A percentile compares a stretch with the other conserved stretches of the same genome.
phyloP scores from a whole-genome alignment of 2,113 vertebrate genomes.

The Corythaixoides concolor region DNA sequence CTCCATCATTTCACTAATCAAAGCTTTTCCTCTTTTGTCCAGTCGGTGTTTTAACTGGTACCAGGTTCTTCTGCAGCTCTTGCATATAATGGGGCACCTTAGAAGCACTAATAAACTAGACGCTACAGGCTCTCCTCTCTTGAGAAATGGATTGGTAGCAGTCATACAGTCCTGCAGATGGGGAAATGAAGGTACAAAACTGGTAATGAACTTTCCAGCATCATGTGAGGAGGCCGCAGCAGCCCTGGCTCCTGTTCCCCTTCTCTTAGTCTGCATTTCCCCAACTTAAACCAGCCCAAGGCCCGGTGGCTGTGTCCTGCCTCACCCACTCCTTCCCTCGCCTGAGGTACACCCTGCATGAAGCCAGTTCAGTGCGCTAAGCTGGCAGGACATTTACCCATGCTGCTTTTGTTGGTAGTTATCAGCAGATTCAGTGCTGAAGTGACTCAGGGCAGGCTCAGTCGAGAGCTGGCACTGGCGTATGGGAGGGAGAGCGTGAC shows the following conservation, averaged over 20 bases:
- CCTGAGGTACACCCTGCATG: background rate
- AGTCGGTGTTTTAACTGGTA: background rate
- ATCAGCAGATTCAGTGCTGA: background rate
- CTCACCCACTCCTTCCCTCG: background rate
- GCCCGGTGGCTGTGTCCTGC: accelerated
- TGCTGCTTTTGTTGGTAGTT: background rate
- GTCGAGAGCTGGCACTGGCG: background rate
- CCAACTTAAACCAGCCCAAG: background rate
- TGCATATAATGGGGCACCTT: background rate
- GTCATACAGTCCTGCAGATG: background rate
- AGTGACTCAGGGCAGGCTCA: background rate
- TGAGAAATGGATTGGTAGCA: background rate
- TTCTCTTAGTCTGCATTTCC: background rate
- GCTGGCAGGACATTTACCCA: background rate
- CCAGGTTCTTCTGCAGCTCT: background rate
- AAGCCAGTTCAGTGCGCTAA: background rate
- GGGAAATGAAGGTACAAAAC: background rate
- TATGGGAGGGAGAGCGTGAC: accelerated
- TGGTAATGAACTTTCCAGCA: background rate
- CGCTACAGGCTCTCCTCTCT: background rate
- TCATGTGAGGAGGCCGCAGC: background rate
- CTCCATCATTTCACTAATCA: background rate
- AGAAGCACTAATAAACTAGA: background rate
- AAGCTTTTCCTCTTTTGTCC: background rate
- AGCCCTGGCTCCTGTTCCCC: background rate